phyloP scores from a whole-genome alignment of 2,888 invertebrate species.

The Coecobrya sp. region DNA sequence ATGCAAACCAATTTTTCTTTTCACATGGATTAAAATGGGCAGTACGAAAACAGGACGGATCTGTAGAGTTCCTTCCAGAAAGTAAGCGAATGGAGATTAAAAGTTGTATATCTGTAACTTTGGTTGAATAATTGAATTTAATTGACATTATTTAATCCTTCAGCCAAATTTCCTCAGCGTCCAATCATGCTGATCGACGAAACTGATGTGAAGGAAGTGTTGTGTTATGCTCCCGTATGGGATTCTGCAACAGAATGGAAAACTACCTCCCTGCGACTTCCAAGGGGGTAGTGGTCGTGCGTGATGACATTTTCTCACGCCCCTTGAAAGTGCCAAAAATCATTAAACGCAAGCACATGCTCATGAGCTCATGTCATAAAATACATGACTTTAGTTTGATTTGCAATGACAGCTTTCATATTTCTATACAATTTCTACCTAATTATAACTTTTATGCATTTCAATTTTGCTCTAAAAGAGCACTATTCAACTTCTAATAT shows the following conservation, averaged over 20 bases:
- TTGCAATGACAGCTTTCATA: conserved; percentile 2
- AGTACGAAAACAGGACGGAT: conserved; percentile 50
- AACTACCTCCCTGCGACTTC: conserved; percentile 78
- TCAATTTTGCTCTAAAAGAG: background rate
- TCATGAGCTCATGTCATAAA: conserved; percentile 33
- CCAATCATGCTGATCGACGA: conserved; percentile 79
- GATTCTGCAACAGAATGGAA: conserved; percentile 83
- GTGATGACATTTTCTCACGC: background rate
- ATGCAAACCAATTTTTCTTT: conserved; percentile 84
- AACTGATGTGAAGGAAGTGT: conserved; percentile 72
- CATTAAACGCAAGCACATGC: background rate
- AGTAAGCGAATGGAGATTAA: conserved; percentile 62
- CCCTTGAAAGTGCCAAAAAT: conserved; percentile 56
- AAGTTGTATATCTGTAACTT: too few species aligned
- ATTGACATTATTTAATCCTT: too few species aligned
- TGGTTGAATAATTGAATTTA: background rate
- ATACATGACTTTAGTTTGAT: background rate
- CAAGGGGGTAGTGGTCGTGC: background rate
- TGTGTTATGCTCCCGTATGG: conserved; percentile 85
- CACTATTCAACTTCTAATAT: background rate
- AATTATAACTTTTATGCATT: background rate
- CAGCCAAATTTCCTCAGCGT: conserved; percentile 74
- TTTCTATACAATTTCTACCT: background rate
- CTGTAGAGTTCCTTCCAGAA: conserved; percentile 72
- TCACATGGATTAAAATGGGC: conserved; percentile 85